Percentiles rank a stretch among this genome's conserved stretches.
These are phyloP conservation scores for Charanyca ferruginea DNA, from an alignment of 2,888 invertebrate genomes.

Conservation along the genomic window DNA sequence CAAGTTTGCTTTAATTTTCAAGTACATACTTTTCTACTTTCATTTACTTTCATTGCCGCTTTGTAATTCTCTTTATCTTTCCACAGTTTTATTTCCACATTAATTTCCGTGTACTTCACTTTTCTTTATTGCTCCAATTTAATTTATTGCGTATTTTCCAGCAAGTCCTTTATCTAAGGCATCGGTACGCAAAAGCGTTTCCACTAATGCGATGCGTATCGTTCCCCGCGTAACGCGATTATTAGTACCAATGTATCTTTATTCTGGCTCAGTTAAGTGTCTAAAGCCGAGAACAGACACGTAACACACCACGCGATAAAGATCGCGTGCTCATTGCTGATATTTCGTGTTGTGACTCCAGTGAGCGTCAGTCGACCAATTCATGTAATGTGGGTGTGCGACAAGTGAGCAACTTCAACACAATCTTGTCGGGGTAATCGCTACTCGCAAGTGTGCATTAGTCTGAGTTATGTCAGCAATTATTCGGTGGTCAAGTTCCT, in stretches of 20 bases:
- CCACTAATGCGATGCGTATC: slow-evolving; percentile 37
- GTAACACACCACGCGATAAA: slow-evolving; percentile 27
- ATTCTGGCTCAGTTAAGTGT: slow-evolving; percentile 18
- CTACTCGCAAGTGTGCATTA: slow-evolving; percentile 55
- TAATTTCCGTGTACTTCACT: background rate
- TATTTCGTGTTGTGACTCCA: background rate
- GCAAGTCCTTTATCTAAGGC: slow-evolving; percentile 13
- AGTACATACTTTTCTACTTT: background rate
- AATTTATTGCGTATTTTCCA: slow-evolving; percentile 31
- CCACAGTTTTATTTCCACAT: slow-evolving; percentile 3
- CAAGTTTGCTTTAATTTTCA: background rate
- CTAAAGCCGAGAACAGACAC: slow-evolving; percentile 23
- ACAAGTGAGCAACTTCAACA: slow-evolving; percentile 20
- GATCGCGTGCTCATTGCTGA: slow-evolving; percentile 17
- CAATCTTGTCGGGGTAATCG: slow-evolving; percentile 39
- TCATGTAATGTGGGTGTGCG: slow-evolving; percentile 3
- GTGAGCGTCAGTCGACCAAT: background rate
- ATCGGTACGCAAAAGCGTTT: slow-evolving; percentile 15
- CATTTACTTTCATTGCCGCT: background rate
- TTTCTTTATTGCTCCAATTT: slow-evolving; percentile 12
- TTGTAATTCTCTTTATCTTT: background rate
- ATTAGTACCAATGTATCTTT: slow-evolving; percentile 36
- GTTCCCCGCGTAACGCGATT: slow-evolving; percentile 19
- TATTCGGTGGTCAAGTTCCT: slow-evolving; percentile 55
- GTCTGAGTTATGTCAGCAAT: slow-evolving; percentile 59